These are phyloP conservation scores for Chrysotoxum bicinctum DNA, from an alignment of 2,888 invertebrate genomes.

Conservation along the genomic window DNA sequence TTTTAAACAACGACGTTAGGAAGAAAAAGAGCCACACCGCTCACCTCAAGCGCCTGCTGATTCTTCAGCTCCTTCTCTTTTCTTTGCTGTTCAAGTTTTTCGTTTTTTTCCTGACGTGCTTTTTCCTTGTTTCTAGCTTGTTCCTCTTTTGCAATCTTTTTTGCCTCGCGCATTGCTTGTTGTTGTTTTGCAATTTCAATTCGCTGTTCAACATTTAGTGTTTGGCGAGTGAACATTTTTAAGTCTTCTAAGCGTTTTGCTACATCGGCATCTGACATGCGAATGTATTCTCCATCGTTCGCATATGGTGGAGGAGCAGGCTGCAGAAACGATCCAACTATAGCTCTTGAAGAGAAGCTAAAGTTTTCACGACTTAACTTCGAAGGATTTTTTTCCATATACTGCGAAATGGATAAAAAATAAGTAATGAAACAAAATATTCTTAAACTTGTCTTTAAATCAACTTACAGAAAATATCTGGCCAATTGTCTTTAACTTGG, in stretches of 20 bases:
- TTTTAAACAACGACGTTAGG: constrained; percentile 16
- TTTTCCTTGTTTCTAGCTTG: constrained; percentile 83
- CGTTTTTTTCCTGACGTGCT: constrained; percentile 86
- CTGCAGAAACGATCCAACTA: constrained; percentile 95
- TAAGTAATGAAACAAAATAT: not conserved
- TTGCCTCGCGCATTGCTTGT: constrained; percentile 89
- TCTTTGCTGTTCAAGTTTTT: constrained; percentile 91
- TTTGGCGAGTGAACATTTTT: constrained; percentile 85
- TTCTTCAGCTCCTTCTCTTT: constrained; percentile 91
- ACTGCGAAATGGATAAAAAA: constrained; percentile 82
- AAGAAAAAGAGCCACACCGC: constrained; percentile 74
- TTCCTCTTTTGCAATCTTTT: constrained; percentile 88
- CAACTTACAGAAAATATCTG: constrained; percentile 85
- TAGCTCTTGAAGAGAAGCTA: constrained; percentile 93
- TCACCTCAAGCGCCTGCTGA: constrained; percentile 94
- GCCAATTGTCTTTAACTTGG: constrained; percentile 85
- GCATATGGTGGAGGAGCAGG: constrained; percentile 85
- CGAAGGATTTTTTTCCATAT: constrained; percentile 87
- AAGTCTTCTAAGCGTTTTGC: constrained; percentile 88
- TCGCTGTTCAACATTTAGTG: constrained; percentile 88
- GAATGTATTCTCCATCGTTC: constrained; percentile 87
- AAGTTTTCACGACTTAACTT: constrained; percentile 93
- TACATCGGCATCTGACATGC: constrained; percentile 91
- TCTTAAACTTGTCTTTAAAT: not conserved
- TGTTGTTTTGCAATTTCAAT: constrained; percentile 88